phyloP scores from a whole-genome alignment of 2,113 vertebrate species.

The Cheirogaleus medius region DNA sequence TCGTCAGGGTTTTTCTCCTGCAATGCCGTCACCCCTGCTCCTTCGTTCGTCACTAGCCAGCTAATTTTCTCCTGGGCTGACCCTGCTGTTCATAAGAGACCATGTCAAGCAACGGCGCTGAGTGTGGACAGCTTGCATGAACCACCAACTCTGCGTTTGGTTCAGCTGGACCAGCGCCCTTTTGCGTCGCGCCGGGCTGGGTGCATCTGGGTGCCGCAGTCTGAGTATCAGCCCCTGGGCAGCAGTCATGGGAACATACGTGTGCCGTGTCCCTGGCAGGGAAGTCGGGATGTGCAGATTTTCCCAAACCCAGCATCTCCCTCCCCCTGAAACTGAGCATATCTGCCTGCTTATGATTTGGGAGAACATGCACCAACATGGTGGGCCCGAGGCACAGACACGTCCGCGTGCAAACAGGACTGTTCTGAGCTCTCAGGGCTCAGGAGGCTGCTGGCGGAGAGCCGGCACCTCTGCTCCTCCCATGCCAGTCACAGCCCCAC shows the following conservation, averaged over 20 bases:
- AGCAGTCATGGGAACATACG: background rate
- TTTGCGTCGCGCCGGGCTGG: background rate
- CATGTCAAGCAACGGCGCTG: rapidly evolving
- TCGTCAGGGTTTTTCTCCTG: background rate
- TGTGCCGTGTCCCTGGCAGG: background rate
- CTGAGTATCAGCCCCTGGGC: background rate
- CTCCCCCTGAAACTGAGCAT: background rate
- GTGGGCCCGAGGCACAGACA: background rate
- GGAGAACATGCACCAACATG: background rate
- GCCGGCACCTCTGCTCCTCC: background rate
- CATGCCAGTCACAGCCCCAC: background rate
- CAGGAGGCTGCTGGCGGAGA: background rate
- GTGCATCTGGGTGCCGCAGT: background rate
- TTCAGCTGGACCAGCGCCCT: background rate
- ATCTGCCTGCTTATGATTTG: background rate
- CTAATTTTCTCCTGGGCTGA: background rate
- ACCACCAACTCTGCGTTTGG: rapidly evolving
- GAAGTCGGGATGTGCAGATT: background rate
- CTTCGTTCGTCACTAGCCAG: background rate
- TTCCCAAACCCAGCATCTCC: background rate
- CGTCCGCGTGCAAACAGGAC: background rate
- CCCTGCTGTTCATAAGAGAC: background rate
- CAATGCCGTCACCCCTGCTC: background rate
- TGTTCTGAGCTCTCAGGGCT: background rate
- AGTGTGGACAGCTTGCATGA: rapidly evolving